Base-by-base conservation (phyloP, 2,888 invertebrate genomes). In the Brachynemurus nebulosus region DNA sequence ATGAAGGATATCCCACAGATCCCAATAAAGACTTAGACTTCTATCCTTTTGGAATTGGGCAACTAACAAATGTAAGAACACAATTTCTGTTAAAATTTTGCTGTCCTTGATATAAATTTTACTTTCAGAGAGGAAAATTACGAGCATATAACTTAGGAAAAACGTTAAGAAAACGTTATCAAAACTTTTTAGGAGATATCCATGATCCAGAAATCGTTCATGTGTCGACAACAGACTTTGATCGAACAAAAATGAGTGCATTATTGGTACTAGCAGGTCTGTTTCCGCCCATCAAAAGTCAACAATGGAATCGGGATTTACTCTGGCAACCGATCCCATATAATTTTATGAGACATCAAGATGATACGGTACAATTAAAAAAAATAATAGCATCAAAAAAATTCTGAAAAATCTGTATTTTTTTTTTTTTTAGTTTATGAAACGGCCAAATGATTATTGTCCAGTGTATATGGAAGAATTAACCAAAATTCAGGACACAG, bases 1-100 rank as follows among this genome's bases (percentile, higher is more conserved):
- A 56, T 43, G 72, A 75, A 52, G 72, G 75, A 3, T 88, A 80
- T 58, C 80, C 84, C 5, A 78, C 69, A 49, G 86, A 88, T 67
- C 78, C 78, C 2, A 70, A 80, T 53, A 67, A 61, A 38, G 69
- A 77, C 52, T 69, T 76, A 50, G 68, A 71, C 16, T 74, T 74
- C 59, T 73, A 74, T 66, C 84, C 84, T 12, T 78, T 74, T 56
- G 86, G 86, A 40, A 83, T 76, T 71, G 85, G 84, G 40, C 83
- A 86, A 59, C 65, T 89, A 41, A 86, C 86, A 27, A 78, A 76
- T 63, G 86, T 84, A 67, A 69, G 69, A 56, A 45, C 36, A 40
- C 44, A 20, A 27, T 12, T 23, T 25, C 4, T 25, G 9, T 23
- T 21, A 38, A 38, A 18, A 17, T 8, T 38, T 38, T 4, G 6